These are phyloP conservation scores for Orthosia gracilis DNA, from an alignment of 2,888 invertebrate species.

Conservation along the genomic window DNA sequence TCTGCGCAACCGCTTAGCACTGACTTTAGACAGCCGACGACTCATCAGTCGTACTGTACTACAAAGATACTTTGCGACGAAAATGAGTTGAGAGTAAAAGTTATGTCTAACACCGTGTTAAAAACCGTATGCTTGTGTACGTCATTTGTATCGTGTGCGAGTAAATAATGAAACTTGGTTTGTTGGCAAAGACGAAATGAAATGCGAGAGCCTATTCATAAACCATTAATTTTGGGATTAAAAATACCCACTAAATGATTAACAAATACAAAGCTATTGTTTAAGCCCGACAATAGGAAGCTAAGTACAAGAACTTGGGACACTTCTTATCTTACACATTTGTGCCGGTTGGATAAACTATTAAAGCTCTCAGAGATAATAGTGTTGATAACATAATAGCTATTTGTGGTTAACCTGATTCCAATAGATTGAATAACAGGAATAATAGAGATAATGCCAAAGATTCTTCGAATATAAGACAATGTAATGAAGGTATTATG, in stretches of 20 bases:
- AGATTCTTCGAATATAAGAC: background rate
- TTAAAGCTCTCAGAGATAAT: background rate
- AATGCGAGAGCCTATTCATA: background rate
- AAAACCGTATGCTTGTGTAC: too few species aligned
- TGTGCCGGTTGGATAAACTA: slow-evolving; percentile 24
- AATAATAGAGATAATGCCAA: background rate
- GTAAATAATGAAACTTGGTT: too few species aligned
- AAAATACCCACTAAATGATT: background rate
- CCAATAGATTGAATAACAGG: slow-evolving; percentile 10
- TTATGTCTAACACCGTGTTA: too few species aligned
- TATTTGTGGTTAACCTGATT: background rate
- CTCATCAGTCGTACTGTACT: too few species aligned
- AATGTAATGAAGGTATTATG: background rate
- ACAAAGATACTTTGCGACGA: too few species aligned
- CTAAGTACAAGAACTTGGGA: background rate
- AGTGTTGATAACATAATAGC: background rate
- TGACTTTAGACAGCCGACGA: too few species aligned
- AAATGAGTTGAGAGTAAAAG: too few species aligned
- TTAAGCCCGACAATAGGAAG: background rate
- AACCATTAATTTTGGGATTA: background rate
- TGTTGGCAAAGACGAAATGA: background rate
- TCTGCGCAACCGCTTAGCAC: too few species aligned
- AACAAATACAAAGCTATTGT: background rate
- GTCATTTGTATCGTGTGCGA: too few species aligned
- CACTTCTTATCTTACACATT: background rate